Evolutionary conservation across 2,888 invertebrate species (phyloP), one percentile per base, ranked within the genome.

Genomic region (Acleris emargana): DNA sequence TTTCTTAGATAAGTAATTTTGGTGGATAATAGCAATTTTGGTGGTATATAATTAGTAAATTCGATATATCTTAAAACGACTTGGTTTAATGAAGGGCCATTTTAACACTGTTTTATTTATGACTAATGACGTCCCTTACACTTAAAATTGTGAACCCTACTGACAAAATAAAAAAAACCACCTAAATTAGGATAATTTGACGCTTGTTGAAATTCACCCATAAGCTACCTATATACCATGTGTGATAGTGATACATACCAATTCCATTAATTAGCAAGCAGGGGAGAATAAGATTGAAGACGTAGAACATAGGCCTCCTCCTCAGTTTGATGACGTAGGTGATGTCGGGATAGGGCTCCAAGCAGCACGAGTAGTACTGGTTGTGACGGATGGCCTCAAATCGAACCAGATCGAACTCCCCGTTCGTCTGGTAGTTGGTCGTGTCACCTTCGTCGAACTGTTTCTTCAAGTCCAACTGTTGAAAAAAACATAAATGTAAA

Each of bases 351-450:
- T 97, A 97, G 0, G 97, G 96, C 83, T 97, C 96, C 68, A 95
- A 94, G 76, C 97, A 97, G 84, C 97, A 97, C 2, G 96, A 96
- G 86, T 97, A 97, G 81, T 94, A 94, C 80, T 96, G 94, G 67
- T 95, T 93, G 86, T 96, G 95, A 71, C 95, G 94, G 68, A 94
- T 94, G 1, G 96, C 95, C 1, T 95, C 95, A 80, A 97, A 96
- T 80, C 95, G 95, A 69, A 96, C 94, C 72, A 98, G 89, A 82
- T 97, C 96, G 87, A 97, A 98, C 87, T 98, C 98, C 1, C 97
- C 97, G 83, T 97, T 98, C n/a, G 96, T 95, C 81, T 97, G 97
- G 86, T 97, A 98, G 90, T 97, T 97, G 72, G 96, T 96, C 58
- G 96, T 94, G 86, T 98, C 97, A 0, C 97, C 97, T 77, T 95